Evolutionary conservation across 2,797 vertebrate genomes (phyloP), one percentile per base, ranked within the genome.

Genomic region (Acrossocheilus fasciatus): DNA sequence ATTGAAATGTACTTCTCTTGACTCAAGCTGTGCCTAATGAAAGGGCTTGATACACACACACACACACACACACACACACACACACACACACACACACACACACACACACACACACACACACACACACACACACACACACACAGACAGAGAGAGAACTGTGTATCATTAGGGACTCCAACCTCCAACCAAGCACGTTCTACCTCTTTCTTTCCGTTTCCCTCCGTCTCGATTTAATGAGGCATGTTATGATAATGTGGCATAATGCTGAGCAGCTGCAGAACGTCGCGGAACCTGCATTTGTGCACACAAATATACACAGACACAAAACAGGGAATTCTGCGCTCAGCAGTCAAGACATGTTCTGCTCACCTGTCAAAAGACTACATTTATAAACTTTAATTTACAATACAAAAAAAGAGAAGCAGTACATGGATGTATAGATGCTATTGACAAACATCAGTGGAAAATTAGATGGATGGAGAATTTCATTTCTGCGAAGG

Each of bases 131-230:
- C 41, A 26, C 36, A 20, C n/a, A 69, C 26, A n/a, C 47, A 54
- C 20, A 41, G 36, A 62, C 39, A 79, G 1, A 45, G 3, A 79
- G 1, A 45, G 3, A 47, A 18, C 43, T 54, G 50, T 70, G 47
- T 79, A 45, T 86, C 76, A 81, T 66, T 74, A 52, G 84, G 43
- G 30, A 39, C 54, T 80, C 64, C 73, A 69, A 34, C 62, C 69
- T 73, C 57, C 73, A 80, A 6, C 34, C 59, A 81, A 52, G 75
- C 70, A 59, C 41, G 20, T 20, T 75, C 59, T 88, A 87, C 88
- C 89, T 82, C 87, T 69, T 89, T 68, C 23, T 89, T 89, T 93
- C 88, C 76, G 87, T 89, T 86, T 91, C 69, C 84, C 86, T 85
- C 86, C 88, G 50, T 89, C 82, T 83, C 0, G 10, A 82, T 84